Conservation (phyloP, 1,140 invertebrate species). For the Zaprionus kolodkinae region DNA sequence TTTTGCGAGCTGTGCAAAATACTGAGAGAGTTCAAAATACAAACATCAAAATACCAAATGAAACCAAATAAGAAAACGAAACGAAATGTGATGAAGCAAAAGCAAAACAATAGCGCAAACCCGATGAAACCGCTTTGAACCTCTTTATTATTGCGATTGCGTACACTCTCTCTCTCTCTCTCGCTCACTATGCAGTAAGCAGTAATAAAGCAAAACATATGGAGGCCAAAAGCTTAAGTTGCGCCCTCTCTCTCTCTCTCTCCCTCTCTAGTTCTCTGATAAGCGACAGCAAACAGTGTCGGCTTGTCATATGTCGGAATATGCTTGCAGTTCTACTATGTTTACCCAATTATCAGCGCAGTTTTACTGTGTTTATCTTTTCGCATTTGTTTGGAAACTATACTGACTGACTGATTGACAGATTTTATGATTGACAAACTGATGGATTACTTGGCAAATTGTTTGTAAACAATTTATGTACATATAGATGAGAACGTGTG, state of each 20-base stretch:
- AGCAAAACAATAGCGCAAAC: constrained; percentile 30
- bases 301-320: constrained; percentile 21
- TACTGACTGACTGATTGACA: constrained; percentile 6
- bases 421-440: background rate
- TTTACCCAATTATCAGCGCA: constrained; percentile 3
- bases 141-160: constrained; percentile 29
- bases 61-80: constrained; percentile 27
- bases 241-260: background rate
- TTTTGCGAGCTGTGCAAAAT: constrained; percentile 30
- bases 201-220: constrained; percentile 37
- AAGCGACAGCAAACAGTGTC: constrained; percentile 30
- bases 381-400: constrained; percentile 18
- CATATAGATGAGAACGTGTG: background rate
- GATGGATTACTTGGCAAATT: constrained; percentile 8
- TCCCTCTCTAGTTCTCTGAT: constrained; percentile 16
- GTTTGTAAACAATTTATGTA: background rate
- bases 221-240: constrained; percentile 7
- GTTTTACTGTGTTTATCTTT: constrained; percentile 27
- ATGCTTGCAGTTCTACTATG: constrained; percentile 4
- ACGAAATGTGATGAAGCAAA: constrained; percentile 10
- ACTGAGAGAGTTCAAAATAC: constrained; percentile 1
- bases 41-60: constrained; percentile 5
- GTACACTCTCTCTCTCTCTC: constrained; percentile 10
- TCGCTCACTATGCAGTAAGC: constrained; percentile 7
- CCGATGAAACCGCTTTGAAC: constrained; percentile 44